These are phyloP conservation scores for Poeciliopsis infans DNA, from an alignment of 2,797 vertebrate genomes.

Conservation along the genomic window DNA sequence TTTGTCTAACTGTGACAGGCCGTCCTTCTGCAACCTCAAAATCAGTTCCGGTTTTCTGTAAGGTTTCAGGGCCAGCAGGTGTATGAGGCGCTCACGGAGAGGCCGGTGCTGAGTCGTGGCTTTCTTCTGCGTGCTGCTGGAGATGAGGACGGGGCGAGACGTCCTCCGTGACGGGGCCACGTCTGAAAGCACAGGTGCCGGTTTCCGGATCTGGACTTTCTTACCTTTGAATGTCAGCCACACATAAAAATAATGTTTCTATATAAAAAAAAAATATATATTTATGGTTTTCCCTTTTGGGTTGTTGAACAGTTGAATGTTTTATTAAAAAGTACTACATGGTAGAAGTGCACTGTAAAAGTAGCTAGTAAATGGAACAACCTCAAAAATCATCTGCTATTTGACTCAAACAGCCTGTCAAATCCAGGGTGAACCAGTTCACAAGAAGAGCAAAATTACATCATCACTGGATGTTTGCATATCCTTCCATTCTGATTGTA, in stretches of 20 bases:
- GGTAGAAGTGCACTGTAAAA: neutral
- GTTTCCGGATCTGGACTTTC: constrained; percentile 94
- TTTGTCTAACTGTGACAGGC: constrained; percentile 89
- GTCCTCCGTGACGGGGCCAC: constrained; percentile 89
- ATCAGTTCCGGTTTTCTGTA: constrained; percentile 96
- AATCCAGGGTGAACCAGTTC: constrained; percentile 35
- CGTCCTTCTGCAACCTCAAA: constrained; percentile 93
- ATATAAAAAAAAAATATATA: neutral
- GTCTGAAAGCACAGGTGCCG: constrained; percentile 86
- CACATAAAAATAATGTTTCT: neutral
- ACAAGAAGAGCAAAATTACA: constrained; percentile 24
- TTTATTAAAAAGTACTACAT: neutral
- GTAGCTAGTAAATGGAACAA: neutral
- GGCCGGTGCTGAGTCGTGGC: constrained; percentile 84
- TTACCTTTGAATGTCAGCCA: constrained; percentile 80
- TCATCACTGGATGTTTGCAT: constrained; percentile 29
- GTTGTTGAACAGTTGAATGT: neutral
- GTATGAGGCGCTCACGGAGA: constrained; percentile 91
- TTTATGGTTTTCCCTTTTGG: neutral
- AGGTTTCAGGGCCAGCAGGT: constrained; percentile 95
- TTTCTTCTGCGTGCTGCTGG: constrained; percentile 86
- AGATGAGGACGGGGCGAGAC: constrained; percentile 91
- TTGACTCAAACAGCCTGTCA: constrained; percentile 45
- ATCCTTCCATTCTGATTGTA: constrained; percentile 9
- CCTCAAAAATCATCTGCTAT: constrained; percentile 16